Evolutionary conservation across 2,113 vertebrate species (phyloP), one percentile per base, ranked within the genome.

Genomic region (Megaceryle torquata): DNA sequence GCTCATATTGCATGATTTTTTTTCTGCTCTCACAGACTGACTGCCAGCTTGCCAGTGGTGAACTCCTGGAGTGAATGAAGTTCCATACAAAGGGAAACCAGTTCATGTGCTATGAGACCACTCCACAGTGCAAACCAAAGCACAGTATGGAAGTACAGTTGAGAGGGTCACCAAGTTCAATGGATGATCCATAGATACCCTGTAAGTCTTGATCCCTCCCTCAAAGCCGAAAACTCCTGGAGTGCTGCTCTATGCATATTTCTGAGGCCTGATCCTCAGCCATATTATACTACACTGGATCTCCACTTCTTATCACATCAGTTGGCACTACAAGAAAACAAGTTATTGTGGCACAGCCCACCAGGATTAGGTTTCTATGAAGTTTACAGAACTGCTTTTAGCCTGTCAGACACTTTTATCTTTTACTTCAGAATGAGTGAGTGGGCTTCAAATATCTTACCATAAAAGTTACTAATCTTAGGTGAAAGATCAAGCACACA

Each of bases 1-100:
- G 50, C 21, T 89, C 24, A 11, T 16, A 28, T 6, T 69, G 6
- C 11, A 5, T 12, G 0, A 0, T 0, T 61, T 44, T 56, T 64
- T 79, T 70, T 91, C 65, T 65, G 16, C 59, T 69, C 24, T 11
- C 63, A 39, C 17, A 69, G 15, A 53, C 15, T 51, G 17, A 48
- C 46, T 69, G 78, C 19, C 48, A 39, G 0, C 50, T 79, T 29
- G 17, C 57, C 54, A 69, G 35, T 72, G 24, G 12, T 53, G 71
- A 80, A 25, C 63, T 72, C 82, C 67, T 65, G 41, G 24, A 72
- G 44, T 31, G 35, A 14, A 20, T 25, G 51, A 39, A 89, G 22
- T 60, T 72, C 31, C 48, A 64, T 21, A 64, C 48, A 82, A 60
- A 89, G 15, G 26, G 14, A 68, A 82, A 39, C 17, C 43, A 60